Percentiles rank a stretch among this genome's conserved stretches.
Evolutionary conservation across 2,888 invertebrate genomes (phyloP).

Genomic region (Blera fallax): DNA sequence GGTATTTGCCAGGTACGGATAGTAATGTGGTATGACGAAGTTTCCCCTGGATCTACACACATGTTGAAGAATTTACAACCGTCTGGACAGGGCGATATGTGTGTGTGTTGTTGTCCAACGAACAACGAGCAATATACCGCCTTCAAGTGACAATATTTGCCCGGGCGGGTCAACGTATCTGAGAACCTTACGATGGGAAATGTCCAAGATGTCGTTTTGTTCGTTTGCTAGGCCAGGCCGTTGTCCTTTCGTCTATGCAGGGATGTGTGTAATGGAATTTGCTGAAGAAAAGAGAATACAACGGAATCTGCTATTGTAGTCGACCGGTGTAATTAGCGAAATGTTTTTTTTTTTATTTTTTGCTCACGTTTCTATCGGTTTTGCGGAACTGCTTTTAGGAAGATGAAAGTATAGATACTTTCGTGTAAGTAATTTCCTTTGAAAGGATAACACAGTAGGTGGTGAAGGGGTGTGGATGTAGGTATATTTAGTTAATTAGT

Average conservation of each 20-base stretch:
- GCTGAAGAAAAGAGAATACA: slow-evolving; percentile 1
- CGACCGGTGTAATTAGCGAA: slow-evolving; percentile 43
- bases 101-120: too few relatives aligned
- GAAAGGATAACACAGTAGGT: not conserved
- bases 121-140: not conserved
- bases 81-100: slow-evolving; percentile 24
- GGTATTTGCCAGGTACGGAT: slow-evolving; percentile 43
- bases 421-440: not conserved
- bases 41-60: not conserved
- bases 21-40: slow-evolving; percentile 11
- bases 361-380: slow-evolving; percentile 54
- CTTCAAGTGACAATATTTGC: slow-evolving; percentile 23
- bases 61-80: not conserved
- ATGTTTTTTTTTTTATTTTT: slow-evolving; percentile 38
- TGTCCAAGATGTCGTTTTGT: slow-evolving; percentile 41
- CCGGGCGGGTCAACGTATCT: slow-evolving; percentile 55
- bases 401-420: not conserved
- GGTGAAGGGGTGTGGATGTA: too few relatives aligned
- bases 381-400: slow-evolving; percentile 9
- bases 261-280: not conserved
- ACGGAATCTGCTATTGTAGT: slow-evolving; percentile 18
- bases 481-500: slow-evolving; percentile 17
- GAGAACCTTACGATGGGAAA: slow-evolving; percentile 41
- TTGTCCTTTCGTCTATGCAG: slow-evolving; percentile 20
- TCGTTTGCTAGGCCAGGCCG: not conserved